Percentiles rank a stretch among this genome's conserved stretches.
Conservation (phyloP, 2,888 invertebrate genomes). For the Ypsolopha scabrella region DNA sequence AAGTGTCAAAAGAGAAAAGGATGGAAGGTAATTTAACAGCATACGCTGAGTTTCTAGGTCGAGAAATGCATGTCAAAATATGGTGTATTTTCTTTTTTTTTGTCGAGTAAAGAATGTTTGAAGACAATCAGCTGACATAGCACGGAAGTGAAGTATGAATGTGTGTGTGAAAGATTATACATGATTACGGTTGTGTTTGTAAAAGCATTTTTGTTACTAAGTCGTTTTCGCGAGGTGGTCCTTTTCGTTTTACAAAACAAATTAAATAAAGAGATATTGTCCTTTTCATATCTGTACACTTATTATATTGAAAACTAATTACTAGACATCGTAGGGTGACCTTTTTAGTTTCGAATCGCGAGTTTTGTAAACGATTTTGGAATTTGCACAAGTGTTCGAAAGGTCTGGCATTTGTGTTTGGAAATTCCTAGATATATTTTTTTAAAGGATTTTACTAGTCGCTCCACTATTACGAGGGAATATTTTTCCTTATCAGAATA, state of each 20-base stretch:
- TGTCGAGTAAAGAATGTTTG: too few species aligned
- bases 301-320: constrained; percentile 11
- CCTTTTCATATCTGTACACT: constrained; percentile 26
- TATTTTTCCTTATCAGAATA: background rate
- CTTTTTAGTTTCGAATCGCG: constrained; percentile 26
- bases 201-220: constrained; percentile 44
- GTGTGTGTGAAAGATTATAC: constrained; percentile 7
- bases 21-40: background rate
- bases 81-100: background rate
- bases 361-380: constrained; percentile 28
- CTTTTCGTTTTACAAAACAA: constrained; percentile 34
- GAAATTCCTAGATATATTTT: constrained; percentile 38
- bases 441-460: constrained; percentile 37
- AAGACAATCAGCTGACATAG: too few species aligned
- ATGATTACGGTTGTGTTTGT: constrained; percentile 50
- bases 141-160: background rate
- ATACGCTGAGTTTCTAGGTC: background rate
- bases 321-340: constrained; percentile 20
- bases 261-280: constrained; percentile 21
- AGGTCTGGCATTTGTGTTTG: constrained; percentile 27
- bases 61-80: background rate
- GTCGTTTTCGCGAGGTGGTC: constrained; percentile 33
- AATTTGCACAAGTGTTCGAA: constrained; percentile 30
- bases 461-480: constrained; percentile 6
- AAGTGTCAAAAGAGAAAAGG: background rate